Evolutionary conservation across 2,888 invertebrate species (phyloP), one percentile per base, ranked within the genome.

Genomic region (Parelbella ahira): DNA sequence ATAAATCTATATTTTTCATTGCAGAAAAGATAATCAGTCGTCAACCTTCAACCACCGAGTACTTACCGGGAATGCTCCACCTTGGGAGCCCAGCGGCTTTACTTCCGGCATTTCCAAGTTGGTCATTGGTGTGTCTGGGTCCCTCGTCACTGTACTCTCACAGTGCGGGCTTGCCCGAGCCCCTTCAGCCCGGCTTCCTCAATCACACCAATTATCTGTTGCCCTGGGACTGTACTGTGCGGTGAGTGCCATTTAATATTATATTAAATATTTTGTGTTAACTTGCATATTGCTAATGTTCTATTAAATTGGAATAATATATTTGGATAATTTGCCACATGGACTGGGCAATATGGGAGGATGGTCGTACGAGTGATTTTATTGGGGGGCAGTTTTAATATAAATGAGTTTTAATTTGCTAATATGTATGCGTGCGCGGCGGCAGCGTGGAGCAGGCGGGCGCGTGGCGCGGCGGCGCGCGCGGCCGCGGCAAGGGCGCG

Each of bases 61-160:
- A 96, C 84, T 87, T 97, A 18, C 95, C 96, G 0, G 95, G 96
- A 37, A 96, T 98, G 95, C 88, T 97, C 36, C 96, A 97, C 64
- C 89, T 91, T 0, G 90, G 88, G 54, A 94, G 95, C 37, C 95
- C 95, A 0, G 75, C 90, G 0, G 89, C 92, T 0, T 84, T 96
- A 21, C 84, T 97, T 49, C 97, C 98, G 0, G 91, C 93, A 49
- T 97, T 93, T 83, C 92, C 96, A 0, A 96, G 95, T 56, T 98
- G 97, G 97, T 93, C 95, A 4, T 86, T 99, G 36, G 90, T 95
- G 19, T 97, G 96, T 66, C 89, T 98, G 3, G 99, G 98, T 0
- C 92, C 96, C 0, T 95, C 96, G 24, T 95, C 94, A 41, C 88
- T 96, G 13, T 99, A 99, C 80, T 95, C 95, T 30, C 97, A 97